These are phyloP conservation scores for Drosophila mercatorum DNA, from an alignment of 2,888 invertebrate genomes.

Conservation along the genomic window DNA sequence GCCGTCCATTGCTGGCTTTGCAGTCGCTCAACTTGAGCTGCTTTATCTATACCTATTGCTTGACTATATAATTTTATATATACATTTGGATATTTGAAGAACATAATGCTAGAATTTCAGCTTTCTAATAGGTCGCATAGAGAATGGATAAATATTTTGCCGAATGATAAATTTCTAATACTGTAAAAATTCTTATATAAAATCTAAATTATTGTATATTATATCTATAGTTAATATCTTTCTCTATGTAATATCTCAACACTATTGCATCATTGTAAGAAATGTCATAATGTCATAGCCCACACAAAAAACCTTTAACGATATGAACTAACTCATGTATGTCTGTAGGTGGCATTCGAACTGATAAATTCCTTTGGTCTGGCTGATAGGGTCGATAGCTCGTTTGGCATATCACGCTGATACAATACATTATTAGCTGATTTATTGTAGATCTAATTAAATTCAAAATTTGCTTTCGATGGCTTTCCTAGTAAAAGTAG, in stretches of 20 bases:
- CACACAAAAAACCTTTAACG: constrained; percentile 11
- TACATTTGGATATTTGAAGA: not conserved
- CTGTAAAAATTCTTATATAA: too few species aligned
- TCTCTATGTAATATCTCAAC: not conserved
- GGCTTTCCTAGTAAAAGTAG: not conserved
- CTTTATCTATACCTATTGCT: not conserved
- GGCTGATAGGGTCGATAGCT: constrained; percentile 20
- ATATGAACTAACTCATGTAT: constrained; percentile 13
- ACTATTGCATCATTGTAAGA: not conserved
- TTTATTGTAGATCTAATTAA: not conserved
- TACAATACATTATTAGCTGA: constrained; percentile 7
- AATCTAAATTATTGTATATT: too few species aligned
- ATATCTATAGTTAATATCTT: not conserved
- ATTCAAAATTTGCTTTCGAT: not conserved
- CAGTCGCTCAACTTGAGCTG: not conserved
- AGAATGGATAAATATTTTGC: not conserved
- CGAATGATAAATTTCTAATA: not conserved
- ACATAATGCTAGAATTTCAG: not conserved
- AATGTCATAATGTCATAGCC: constrained; percentile 8
- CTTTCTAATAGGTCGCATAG: not conserved
- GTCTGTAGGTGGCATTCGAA: not conserved
- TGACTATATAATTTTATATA: not conserved
- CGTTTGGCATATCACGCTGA: constrained; percentile 58
- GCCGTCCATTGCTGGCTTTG: not conserved
- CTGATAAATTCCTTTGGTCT: constrained; percentile 3